Evolutionary conservation across 2,113 vertebrate genomes (phyloP).

Genomic region (Taurulus bubalis): DNA sequence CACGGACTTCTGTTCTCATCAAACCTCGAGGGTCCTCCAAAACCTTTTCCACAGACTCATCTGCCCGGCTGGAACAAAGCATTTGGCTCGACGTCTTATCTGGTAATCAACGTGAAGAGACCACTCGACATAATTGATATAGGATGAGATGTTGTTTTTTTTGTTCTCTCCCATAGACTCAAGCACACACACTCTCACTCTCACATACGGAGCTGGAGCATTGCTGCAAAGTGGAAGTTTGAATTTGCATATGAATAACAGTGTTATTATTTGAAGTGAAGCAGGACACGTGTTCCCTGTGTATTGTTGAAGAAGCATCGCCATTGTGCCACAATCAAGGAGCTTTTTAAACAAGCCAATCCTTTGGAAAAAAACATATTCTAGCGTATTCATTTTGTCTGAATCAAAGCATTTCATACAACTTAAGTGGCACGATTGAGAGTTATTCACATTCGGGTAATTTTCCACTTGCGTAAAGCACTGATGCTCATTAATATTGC

Average conservation of each 20-base stretch:
- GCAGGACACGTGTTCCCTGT: slow-evolving; percentile 29
- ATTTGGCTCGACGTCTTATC: slow-evolving; percentile 63
- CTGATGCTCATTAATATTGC: background rate
- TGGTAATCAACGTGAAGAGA: slow-evolving; percentile 69
- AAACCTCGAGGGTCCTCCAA: slow-evolving; percentile 32
- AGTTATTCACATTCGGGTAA: background rate
- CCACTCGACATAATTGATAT: slow-evolving; percentile 69
- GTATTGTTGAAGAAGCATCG: slow-evolving; percentile 5
- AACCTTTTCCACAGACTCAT: slow-evolving; percentile 24
- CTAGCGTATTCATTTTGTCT: background rate
- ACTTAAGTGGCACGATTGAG: background rate
- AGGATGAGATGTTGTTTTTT: slow-evolving; percentile 35
- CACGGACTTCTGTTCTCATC: background rate
- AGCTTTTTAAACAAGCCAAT: background rate
- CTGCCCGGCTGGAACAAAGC: slow-evolving; percentile 52
- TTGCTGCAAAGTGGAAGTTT: slow-evolving; percentile 29
- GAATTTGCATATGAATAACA: slow-evolving; percentile 62
- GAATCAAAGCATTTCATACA: slow-evolving; percentile 2
- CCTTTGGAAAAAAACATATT: background rate
- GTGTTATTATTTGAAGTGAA: slow-evolving; percentile 47
- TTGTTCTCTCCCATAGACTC: background rate
- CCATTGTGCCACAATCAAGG: background rate
- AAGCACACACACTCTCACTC: background rate
- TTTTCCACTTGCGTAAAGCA: background rate
- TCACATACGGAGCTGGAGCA: slow-evolving; percentile 25